phyloP scores from a whole-genome alignment of 2,797 vertebrate genomes.

The Pseudotriccus pelzelni region DNA sequence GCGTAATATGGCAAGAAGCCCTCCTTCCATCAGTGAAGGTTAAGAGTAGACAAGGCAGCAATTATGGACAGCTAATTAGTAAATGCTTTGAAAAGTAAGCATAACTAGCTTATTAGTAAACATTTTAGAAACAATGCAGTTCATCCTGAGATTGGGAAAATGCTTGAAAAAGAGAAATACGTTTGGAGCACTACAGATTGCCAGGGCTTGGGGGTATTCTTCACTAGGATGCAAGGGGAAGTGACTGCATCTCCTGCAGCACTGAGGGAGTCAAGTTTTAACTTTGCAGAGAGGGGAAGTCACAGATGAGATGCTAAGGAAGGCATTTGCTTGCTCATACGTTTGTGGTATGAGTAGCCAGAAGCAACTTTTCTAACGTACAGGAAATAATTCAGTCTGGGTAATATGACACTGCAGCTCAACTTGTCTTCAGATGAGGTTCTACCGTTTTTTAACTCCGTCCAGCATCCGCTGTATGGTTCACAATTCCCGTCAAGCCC shows the following conservation, averaged over 20 bases:
- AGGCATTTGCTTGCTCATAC: conserved; percentile 47
- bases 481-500: neutral
- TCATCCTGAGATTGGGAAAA: conserved; percentile 48
- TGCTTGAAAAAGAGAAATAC: conserved; percentile 29
- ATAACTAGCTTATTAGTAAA: conserved; percentile 51
- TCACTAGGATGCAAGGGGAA: neutral
- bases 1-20: neutral
- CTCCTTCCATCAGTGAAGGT: conserved; percentile 22
- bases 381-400: conserved; percentile 54
- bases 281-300: neutral
- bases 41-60: conserved; percentile 63
- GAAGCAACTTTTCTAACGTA: conserved; percentile 17
- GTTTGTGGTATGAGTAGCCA: conserved; percentile 13
- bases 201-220: neutral
- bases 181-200: neutral
- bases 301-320: conserved; percentile 35
- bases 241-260: neutral
- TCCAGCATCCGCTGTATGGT: neutral
- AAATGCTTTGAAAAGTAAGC: conserved; percentile 43
- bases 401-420: conserved; percentile 32
- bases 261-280: neutral
- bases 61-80: conserved; percentile 56
- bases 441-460: neutral
- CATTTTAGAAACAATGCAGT: conserved; percentile 43
- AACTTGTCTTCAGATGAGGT: neutral